Conservation (phyloP, 1,140 invertebrate genomes). For the Idris sp. region DNA sequence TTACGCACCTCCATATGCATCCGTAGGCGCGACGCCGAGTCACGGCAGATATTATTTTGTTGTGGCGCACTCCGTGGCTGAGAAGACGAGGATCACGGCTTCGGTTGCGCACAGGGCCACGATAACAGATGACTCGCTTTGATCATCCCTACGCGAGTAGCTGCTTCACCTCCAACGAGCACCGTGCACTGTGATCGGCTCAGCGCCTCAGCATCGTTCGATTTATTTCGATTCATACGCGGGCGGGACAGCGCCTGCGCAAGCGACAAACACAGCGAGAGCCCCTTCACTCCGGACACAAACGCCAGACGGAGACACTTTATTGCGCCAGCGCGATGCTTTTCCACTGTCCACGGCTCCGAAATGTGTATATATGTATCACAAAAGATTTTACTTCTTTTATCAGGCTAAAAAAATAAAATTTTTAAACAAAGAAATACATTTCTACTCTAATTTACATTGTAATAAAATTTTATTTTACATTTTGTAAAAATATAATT, state of each 20-base stretch:
- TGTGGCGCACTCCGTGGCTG: conserved; percentile 59
- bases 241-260: conserved; percentile 68
- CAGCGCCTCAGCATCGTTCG: conserved; percentile 72
- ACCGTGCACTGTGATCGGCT: conserved; percentile 73
- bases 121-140: conserved; percentile 71
- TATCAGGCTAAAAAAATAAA: too few relatives aligned
- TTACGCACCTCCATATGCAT: conserved; percentile 76
- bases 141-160: conserved; percentile 73
- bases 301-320: conserved; percentile 56
- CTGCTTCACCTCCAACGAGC: conserved; percentile 68
- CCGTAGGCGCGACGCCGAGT: conserved; percentile 70
- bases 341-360: too few relatives aligned
- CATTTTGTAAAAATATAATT: too few relatives aligned
- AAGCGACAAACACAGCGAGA: conserved; percentile 58
- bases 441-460: too few relatives aligned
- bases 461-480: too few relatives aligned
- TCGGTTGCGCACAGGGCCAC: conserved; percentile 70
- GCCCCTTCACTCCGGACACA: conserved; percentile 68
- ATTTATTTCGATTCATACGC: conserved; percentile 74
- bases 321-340: too few relatives aligned
- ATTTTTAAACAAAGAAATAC: too few relatives aligned
- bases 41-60: conserved; percentile 66
- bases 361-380: too few relatives aligned
- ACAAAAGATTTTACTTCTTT: too few relatives aligned
- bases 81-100: conserved; percentile 70